Conservation (phyloP, 2,888 invertebrate species). For the Branchipolynoe longqiensis region DNA sequence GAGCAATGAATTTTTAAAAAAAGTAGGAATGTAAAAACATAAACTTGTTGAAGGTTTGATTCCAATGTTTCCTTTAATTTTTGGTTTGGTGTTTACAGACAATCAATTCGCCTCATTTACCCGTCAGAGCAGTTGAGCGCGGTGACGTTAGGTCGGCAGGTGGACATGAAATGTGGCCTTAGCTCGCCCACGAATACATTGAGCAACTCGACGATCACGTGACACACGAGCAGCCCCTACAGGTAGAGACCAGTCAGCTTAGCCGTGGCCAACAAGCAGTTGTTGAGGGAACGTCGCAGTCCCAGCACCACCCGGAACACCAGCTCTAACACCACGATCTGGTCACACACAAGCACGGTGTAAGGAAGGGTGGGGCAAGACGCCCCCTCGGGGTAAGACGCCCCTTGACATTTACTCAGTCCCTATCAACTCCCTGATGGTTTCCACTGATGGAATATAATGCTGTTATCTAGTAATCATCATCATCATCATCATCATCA, state of each 20-base stretch:
- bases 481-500: no score
- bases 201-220: conserved; percentile 30
- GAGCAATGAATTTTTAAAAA: no score
- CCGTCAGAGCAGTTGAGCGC: conserved; percentile 42
- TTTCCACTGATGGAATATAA: no score
- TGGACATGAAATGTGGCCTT: conserved; percentile 54
- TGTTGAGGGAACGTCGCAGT: background rate
- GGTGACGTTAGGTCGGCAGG: conserved; percentile 43
- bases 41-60: no score
- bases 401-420: no score
- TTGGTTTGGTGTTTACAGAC: background rate
- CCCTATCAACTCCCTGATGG: no score
- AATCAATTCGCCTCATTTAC: background rate
- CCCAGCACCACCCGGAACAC: conserved; percentile 32
- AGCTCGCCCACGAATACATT: conserved; percentile 25
- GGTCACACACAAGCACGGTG: no score
- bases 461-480: no score
- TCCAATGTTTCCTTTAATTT: background rate
- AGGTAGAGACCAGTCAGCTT: conserved; percentile 45
- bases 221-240: conserved; percentile 27
- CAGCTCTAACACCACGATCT: conserved; percentile 25
- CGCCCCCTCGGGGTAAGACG: no score
- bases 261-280: background rate
- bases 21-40: no score
- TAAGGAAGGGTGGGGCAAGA: no score